Evolutionary conservation across 2,113 vertebrate species (phyloP).

Genomic region (Orcinus orca): DNA sequence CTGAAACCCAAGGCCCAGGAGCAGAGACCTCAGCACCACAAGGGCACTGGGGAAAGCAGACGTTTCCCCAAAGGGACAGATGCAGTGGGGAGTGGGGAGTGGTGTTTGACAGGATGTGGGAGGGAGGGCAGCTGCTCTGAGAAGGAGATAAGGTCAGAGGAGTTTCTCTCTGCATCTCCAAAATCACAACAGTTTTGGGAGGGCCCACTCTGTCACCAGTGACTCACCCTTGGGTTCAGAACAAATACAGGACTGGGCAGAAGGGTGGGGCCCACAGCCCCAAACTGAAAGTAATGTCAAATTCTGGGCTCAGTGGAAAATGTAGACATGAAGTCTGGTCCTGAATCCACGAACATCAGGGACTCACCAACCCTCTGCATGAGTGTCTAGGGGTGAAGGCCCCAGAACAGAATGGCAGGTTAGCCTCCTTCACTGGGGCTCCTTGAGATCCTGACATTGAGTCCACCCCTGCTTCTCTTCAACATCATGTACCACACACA

Average conservation of each 20-base stretch:
- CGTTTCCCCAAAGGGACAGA: not conserved
- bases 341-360: not conserved
- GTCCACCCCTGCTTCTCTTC: not conserved
- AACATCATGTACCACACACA: rapidly evolving
- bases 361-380: not conserved
- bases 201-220: not conserved
- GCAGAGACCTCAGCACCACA: not conserved
- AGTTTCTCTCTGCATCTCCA: not conserved
- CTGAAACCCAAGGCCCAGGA: not conserved
- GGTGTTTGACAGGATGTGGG: not conserved
- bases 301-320: not conserved
- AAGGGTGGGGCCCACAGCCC: not conserved
- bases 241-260: not conserved
- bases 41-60: not conserved
- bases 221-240: not conserved
- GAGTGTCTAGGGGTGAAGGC: too few species aligned
- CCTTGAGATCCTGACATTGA: not conserved
- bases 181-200: not conserved
- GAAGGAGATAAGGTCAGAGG: not conserved
- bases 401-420: not conserved
- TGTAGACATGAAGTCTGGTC: not conserved
- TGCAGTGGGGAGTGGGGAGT: not conserved
- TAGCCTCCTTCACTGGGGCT: not conserved
- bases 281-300: not conserved
- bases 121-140: not conserved